Base-by-base conservation (phyloP, 37 sponge, comb jelly and placozoan genomes). In the Geodia barretti region DNA sequence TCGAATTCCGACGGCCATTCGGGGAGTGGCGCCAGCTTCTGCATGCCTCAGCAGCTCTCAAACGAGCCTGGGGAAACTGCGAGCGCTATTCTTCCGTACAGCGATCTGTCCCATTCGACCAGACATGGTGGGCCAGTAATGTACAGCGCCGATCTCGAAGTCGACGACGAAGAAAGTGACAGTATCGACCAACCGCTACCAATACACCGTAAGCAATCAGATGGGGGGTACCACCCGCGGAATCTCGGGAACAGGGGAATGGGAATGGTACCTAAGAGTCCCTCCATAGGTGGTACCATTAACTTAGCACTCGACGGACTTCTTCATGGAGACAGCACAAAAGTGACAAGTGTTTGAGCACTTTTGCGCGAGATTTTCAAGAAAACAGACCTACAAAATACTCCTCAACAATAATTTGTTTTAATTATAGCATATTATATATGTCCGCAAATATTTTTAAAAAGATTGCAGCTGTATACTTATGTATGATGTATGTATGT, bases 271-370 rank as follows among this genome's bases (percentile, higher is more conserved):
- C 72, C 72, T 4, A 68, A 23, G 26, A 9, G 66, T 29, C 66
- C 17, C 17, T 8, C 28, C 25, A 9, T 7, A 29, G 38, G 64
- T 60, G 80, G 80, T 1, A 81, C 82, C 3, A 58, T 62, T 34
- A 68, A 34, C 37, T 34, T 81, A 61, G 82, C 82, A 33, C 63
- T 81, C 35, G 82, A 81, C 33, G 82, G 82, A 95, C 64, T 90
- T 88, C 76, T 81, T 75, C 36, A 76, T 97, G 33, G 87, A 88
- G 79, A 81, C 83, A 86, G 36, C 59, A 21, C 39, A n/a, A n/a
- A 47, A 47, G 54, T 47, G 7, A 47, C 54, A 47, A 47, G 54
- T 47, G 54, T 47, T 47, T 47, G 14, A 47, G 14, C n/a, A n/a
- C n/a, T n/a, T n/a, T n/a, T n/a, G n/a, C n/a, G n/a, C n/a, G n/a